Evolutionary conservation across 2,797 vertebrate species (phyloP).

Genomic region (Protonibea diacanthus): DNA sequence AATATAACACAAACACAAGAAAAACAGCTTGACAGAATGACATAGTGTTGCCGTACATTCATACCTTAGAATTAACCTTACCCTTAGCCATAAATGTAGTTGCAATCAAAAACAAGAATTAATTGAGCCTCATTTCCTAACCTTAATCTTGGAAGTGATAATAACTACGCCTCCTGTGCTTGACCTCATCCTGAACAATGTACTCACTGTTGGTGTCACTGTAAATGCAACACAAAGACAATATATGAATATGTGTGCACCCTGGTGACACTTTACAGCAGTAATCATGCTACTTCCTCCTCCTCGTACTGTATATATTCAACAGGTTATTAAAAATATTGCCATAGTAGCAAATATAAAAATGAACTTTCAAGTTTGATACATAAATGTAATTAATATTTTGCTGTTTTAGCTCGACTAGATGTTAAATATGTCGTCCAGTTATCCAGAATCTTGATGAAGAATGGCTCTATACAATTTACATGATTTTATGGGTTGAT

Average conservation of each 20-base stretch:
- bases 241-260: not conserved
- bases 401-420: not conserved
- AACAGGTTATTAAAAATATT: not conserved
- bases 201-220: not conserved
- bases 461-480: not conserved
- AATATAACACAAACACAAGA: too few species aligned
- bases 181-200: not conserved
- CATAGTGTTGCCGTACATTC: not conserved
- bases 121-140: not conserved
- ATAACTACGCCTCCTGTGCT: not conserved
- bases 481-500: not conserved
- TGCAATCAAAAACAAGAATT: not conserved
- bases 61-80: conserved; percentile 6
- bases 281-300: not conserved
- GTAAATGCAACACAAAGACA: not conserved
- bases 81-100: not conserved
- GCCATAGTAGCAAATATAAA: not conserved
- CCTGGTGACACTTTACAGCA: not conserved
- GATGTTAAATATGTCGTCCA: not conserved
- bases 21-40: not conserved
- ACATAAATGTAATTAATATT: not conserved
- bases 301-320: not conserved
- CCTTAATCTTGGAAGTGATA: conserved; percentile 7
- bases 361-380: too few species aligned
- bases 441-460: not conserved